These are phyloP conservation scores for Melanotaenia trifasciata DNA, from an alignment of 2,797 vertebrate genomes.

Conservation along the genomic window DNA sequence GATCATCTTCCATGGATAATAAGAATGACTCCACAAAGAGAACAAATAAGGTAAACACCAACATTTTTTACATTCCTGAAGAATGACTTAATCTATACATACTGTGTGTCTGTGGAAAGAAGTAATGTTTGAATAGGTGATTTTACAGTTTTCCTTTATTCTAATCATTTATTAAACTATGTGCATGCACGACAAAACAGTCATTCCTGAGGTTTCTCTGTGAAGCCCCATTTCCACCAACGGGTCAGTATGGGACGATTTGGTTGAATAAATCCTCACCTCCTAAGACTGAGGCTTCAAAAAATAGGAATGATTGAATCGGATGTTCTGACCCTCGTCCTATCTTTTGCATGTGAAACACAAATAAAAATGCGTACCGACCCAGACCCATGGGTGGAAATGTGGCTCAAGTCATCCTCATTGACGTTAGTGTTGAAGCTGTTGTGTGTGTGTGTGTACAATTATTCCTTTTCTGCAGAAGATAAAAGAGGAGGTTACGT, in stretches of 20 bases:
- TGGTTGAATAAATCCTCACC: no score
- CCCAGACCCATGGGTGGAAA: neutral
- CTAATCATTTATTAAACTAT: neutral
- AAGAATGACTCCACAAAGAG: slow-evolving; percentile 91
- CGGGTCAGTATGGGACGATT: neutral
- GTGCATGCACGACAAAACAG: no score
- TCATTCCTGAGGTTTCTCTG: neutral
- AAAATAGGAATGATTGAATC: no score
- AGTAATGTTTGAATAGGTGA: no score
- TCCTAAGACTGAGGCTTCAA: no score
- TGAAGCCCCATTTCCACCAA: neutral
- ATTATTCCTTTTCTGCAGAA: slow-evolving; percentile 81
- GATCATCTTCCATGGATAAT: slow-evolving; percentile 92
- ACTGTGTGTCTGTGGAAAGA: neutral
- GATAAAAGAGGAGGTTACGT: slow-evolving; percentile 90
- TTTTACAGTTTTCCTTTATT: no score
- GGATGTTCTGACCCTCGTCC: no score
- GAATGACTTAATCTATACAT: neutral
- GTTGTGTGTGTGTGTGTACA: neutral
- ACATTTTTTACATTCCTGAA: neutral
- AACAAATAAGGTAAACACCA: slow-evolving; percentile 87
- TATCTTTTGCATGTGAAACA: neutral
- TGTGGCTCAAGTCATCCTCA: neutral
- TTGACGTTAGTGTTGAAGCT: neutral
- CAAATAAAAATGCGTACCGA: no score